Evolutionary conservation across 2,113 vertebrate species (phyloP), one percentile per base, ranked within the genome.

Genomic region (Ranitomeya variabilis): DNA sequence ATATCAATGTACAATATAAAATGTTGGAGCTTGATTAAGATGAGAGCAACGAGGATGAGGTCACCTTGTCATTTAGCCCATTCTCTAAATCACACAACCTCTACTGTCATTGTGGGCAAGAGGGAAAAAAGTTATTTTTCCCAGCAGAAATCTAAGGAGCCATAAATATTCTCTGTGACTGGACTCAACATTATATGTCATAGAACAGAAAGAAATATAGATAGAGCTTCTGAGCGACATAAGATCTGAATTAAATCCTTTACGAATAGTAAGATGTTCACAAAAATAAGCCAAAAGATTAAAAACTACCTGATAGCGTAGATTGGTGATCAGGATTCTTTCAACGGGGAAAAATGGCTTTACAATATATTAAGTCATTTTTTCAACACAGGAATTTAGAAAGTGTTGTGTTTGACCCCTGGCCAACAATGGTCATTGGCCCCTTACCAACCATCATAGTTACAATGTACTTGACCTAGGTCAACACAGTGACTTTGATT

Each of bases 101-200:
- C 69, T 57, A 89, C 87, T 89, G 87, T 89, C 87, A 89, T 71
- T 31, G 59, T 59, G 60, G 87, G 82, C 51, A 85, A 79, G 60
- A 76, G 81, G 81, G 80, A 66, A 89, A 88, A 89, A 88, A 89
- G 81, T 69, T 89, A 89, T 89, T 89, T 89, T 89, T 85, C 87
- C 87, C 82, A 69, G 81, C 87, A 89, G 87, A 89, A 89, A 89
- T 89, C 87, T 89, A 60, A 23, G 73, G 74, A 85, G 87, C 73
- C 73, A 89, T 89, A 89, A 89, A 89, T 89, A 89, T 89, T 85
- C 81, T 67, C 45, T 67, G 62, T 59, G 87, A 10, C 82, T 79
- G 59, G 60, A 79, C 81, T 89, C 74, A 89, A 79, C 74, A 89
- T 64, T 83, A 67, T 78, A 67, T 88, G 87, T 89, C 81, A 89